Conservation (phyloP, 2,113 vertebrate genomes). For the Eleginops maclovinus region DNA sequence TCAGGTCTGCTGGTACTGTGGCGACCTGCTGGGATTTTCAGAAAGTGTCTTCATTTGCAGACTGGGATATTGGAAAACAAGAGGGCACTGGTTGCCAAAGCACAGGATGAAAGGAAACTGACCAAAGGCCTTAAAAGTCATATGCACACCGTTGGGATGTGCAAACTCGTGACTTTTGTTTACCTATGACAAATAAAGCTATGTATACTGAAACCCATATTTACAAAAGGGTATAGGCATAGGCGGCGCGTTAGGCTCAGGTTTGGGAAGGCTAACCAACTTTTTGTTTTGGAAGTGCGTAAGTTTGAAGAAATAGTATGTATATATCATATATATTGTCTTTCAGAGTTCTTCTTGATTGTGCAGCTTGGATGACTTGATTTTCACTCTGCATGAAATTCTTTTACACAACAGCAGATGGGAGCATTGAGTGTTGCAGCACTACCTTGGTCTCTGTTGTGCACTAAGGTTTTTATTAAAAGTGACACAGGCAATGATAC, state of each 20-base stretch:
- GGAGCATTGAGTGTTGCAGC: neutral
- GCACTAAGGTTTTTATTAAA: neutral
- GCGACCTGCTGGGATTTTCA: neutral
- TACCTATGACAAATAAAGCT: too few species aligned
- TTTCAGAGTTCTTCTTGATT: too few species aligned
- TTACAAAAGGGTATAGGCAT: too few species aligned
- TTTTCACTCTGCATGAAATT: constrained; percentile 26
- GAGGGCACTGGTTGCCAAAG: neutral
- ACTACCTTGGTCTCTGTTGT: too few species aligned
- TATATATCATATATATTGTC: too few species aligned
- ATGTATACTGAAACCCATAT: neutral
- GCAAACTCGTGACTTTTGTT: too few species aligned
- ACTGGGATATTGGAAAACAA: neutral
- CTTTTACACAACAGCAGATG: constrained; percentile 32
- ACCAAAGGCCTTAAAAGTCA: neutral
- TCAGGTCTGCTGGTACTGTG: neutral
- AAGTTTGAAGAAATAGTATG: too few species aligned
- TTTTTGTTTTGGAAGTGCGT: too few species aligned
- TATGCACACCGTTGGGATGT: neutral
- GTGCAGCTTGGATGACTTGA: too few species aligned
- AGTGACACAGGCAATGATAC: neutral
- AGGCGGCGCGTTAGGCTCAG: too few species aligned
- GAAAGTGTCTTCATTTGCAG: neutral
- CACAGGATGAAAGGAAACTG: neutral
- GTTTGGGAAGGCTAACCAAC: too few species aligned